Base-by-base conservation (phyloP, 2,888 invertebrate genomes). In the Apocheima hispidaria region DNA sequence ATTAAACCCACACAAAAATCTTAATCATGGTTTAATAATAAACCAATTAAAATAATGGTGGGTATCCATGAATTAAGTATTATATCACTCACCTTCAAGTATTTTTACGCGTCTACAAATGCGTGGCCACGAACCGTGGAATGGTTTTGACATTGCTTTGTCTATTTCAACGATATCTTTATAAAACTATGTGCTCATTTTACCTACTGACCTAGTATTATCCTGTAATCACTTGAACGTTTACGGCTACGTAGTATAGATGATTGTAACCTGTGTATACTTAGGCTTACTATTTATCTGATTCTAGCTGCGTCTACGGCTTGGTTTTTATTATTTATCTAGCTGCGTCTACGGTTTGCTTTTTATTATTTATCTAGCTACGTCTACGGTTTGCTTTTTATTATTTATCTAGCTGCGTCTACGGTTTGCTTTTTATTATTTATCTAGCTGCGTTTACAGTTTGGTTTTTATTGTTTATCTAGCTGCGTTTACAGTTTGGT, bases 101-200 rank as follows among this genome's bases (percentile, higher is more conserved):
- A 49, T 67, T 68, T 70, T 70, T 59, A 65, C 70, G 70, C 68
- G 63, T 62, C 54, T 49, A 59, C 57, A 63, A 68, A 68, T 63
- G 51, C 62, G 59, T 61, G 62, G 60, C 51, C 55, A 54, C 65
- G 28, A 33, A 70, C 60, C 68, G 70, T 70, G 66, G 62, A 65
- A 65, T 62, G 41, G 63, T 70, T 70, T 66, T 70, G 70, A 70
- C 70, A 66, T 70, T 70, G 70, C 70, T 59, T 70, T 70, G 70
- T 70, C 58, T 66, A 35, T 52, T 56, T 60, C 60, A 57, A 57
- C 36, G 65, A 66, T 68, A 65, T 68, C 65, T 66, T 65, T 68
- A 66, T 64, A 51, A 16, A 55, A 38, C 12, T 49, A 46, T 55
- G 44, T 40, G 35, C 35, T 43, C 56, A 62, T 28, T 14, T n/a